Percentiles rank a stretch among this genome's conserved stretches.
phyloP scores from a whole-genome alignment of 2,113 vertebrate genomes.

The Mellivora capensis region DNA sequence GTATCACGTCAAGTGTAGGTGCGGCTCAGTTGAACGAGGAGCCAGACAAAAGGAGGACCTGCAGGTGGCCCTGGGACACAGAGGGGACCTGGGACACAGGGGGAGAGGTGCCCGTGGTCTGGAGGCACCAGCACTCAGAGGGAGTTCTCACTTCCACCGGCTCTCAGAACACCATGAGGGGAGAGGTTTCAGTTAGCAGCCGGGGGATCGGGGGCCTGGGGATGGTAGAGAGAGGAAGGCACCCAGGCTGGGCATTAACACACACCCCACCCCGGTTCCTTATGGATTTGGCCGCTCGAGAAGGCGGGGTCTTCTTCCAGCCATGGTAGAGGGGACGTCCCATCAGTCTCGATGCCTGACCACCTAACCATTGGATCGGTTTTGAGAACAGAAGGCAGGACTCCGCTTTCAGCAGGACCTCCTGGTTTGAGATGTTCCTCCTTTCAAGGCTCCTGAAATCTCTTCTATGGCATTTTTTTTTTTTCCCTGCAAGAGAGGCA shows the following conservation, averaged over 20 bases:
- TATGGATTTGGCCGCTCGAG: neutral
- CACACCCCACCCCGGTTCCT: neutral
- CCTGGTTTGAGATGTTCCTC: neutral
- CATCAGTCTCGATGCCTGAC: fast-evolving
- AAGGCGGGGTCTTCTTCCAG: fast-evolving
- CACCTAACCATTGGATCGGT: fast-evolving
- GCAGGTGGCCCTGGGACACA: fast-evolving
- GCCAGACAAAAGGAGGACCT: neutral
- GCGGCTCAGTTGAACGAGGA: neutral
- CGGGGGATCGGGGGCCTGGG: neutral
- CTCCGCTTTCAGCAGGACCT: neutral
- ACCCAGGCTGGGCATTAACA: fast-evolving
- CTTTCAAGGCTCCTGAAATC: too few relatives aligned
- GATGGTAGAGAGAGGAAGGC: neutral
- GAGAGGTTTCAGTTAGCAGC: neutral
- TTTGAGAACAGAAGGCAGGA: neutral
- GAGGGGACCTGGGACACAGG: neutral
- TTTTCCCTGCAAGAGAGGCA: neutral
- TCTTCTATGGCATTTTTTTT: too few relatives aligned
- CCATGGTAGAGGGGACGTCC: fast-evolving
- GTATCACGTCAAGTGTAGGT: too few relatives aligned
- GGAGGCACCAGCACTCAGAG: neutral
- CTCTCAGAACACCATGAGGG: too few relatives aligned
- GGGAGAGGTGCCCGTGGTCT: neutral
- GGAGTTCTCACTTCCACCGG: neutral